Evolutionary conservation across 2,888 invertebrate species (phyloP).

Genomic region (Tachina grossa): DNA sequence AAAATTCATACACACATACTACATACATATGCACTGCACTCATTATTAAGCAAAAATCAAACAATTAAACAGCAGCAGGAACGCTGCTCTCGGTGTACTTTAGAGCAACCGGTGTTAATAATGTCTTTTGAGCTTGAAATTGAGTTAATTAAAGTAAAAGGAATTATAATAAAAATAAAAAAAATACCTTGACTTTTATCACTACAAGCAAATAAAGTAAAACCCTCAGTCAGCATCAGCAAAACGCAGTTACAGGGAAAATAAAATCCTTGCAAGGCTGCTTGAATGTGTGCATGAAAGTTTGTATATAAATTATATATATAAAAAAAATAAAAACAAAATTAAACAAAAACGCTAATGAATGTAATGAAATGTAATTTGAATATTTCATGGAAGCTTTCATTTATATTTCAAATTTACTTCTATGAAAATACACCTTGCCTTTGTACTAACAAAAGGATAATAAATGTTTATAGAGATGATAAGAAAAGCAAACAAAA

Average conservation of each 20-base stretch:
- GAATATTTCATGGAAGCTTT: conserved; percentile 43
- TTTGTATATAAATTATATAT: conserved; percentile 32
- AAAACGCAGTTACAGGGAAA: conserved; percentile 6
- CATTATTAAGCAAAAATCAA: not conserved
- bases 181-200: conserved; percentile 18
- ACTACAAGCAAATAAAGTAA: not conserved
- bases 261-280: conserved; percentile 10
- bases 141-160: conserved; percentile 72
- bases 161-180: conserved; percentile 48
- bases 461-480: conserved; percentile 58
- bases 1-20: not conserved
- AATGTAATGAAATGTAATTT: conserved; percentile 69
- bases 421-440: not conserved
- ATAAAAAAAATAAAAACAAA: conserved; percentile 30
- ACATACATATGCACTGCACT: too few species aligned
- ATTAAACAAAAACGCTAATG: conserved; percentile 62
- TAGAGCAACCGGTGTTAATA: conserved; percentile 59
- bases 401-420: not conserved
- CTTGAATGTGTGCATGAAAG: not conserved
- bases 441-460: conserved; percentile 25
- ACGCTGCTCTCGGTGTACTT: not conserved
- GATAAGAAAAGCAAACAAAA: conserved; percentile 29
- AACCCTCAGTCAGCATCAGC: not conserved
- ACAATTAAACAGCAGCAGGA: conserved; percentile 6
- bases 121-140: conserved; percentile 69